Percentiles rank a stretch among this genome's conserved stretches.
Conservation (phyloP, 1,140 invertebrate genomes). For the Amphibalanus amphitrite region DNA sequence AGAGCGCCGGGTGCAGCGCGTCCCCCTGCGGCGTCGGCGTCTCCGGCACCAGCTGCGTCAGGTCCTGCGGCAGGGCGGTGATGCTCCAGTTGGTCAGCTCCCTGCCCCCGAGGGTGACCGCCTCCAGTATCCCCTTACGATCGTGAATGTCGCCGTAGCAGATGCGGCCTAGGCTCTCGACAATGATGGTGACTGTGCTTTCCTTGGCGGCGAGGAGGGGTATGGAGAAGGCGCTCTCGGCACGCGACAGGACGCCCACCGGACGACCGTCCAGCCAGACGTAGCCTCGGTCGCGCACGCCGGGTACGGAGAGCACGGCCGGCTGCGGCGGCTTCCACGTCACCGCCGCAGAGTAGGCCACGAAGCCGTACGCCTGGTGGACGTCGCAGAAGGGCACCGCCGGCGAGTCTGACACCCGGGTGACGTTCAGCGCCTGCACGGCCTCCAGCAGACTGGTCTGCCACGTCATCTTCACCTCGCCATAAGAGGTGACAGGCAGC, state of each 20-base stretch:
- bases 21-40: not conserved
- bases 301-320: slow-evolving; percentile 33
- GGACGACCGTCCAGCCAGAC: slow-evolving; percentile 43
- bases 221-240: slow-evolving; percentile 19
- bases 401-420: slow-evolving; percentile 16
- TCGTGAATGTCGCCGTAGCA: slow-evolving; percentile 22
- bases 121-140: slow-evolving; percentile 25
- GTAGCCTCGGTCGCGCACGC: slow-evolving; percentile 49
- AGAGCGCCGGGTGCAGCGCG: slow-evolving; percentile 11
- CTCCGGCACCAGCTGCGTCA: not conserved
- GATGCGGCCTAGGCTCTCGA: slow-evolving; percentile 33
- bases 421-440: slow-evolving; percentile 17
- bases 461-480: slow-evolving; percentile 30
- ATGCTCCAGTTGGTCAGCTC: slow-evolving; percentile 21
- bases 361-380: slow-evolving; percentile 40
- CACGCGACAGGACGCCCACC: slow-evolving; percentile 23
- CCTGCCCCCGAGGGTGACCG: slow-evolving; percentile 26
- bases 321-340: slow-evolving; percentile 31
- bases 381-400: slow-evolving; percentile 45
- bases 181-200: slow-evolving; percentile 29
- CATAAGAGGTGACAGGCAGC: slow-evolving; percentile 34
- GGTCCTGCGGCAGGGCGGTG: slow-evolving; percentile 14
- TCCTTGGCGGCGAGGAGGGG: slow-evolving; percentile 23
- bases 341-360: slow-evolving; percentile 50
- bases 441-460: slow-evolving; percentile 25